phyloP scores from a whole-genome alignment of 1,140 invertebrate species.

The Drosophila baimaii region DNA sequence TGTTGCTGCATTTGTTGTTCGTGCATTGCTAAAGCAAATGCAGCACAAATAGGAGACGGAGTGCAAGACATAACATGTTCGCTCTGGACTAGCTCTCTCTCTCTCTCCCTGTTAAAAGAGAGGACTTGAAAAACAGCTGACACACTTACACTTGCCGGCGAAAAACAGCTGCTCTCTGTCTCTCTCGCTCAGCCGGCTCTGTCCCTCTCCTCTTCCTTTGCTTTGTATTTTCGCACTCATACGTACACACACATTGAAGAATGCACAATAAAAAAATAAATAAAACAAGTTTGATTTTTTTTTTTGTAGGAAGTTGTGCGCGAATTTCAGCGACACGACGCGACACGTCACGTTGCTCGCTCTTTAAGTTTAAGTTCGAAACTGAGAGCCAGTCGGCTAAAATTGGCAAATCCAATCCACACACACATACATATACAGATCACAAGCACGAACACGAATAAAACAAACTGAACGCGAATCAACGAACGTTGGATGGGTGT shows the following conservation, averaged over 20 bases:
- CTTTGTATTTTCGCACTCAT: constrained; percentile 30
- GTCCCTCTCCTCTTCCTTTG: background rate
- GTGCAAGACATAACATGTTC: constrained; percentile 39
- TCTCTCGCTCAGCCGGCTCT: background rate
- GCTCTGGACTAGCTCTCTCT: constrained; percentile 4
- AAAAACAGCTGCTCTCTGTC: constrained; percentile 70
- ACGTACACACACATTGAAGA: constrained; percentile 19
- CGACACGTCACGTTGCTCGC: constrained; percentile 81
- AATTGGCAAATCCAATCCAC: constrained; percentile 73
- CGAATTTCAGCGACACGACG: constrained; percentile 62
- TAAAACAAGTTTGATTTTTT: constrained; percentile 38
- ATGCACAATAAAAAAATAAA: constrained; percentile 35
- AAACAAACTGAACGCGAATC: constrained; percentile 38
- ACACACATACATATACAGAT: constrained; percentile 40
- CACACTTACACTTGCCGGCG: constrained; percentile 68
- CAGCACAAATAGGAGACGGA: constrained; percentile 27
- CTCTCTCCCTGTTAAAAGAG: background rate
- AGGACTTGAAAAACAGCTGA: constrained; percentile 60
- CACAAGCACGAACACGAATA: constrained; percentile 30
- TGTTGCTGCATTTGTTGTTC: constrained; percentile 33
- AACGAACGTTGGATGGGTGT: constrained; percentile 34
- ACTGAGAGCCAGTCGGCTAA: constrained; percentile 76
- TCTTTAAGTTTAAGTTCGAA: constrained; percentile 82
- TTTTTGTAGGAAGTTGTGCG: constrained; percentile 67
- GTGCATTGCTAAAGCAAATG: constrained; percentile 51